Evolutionary conservation across 2,888 invertebrate species (phyloP), one percentile per base, ranked within the genome.

Genomic region (Drosophila affinis): DNA sequence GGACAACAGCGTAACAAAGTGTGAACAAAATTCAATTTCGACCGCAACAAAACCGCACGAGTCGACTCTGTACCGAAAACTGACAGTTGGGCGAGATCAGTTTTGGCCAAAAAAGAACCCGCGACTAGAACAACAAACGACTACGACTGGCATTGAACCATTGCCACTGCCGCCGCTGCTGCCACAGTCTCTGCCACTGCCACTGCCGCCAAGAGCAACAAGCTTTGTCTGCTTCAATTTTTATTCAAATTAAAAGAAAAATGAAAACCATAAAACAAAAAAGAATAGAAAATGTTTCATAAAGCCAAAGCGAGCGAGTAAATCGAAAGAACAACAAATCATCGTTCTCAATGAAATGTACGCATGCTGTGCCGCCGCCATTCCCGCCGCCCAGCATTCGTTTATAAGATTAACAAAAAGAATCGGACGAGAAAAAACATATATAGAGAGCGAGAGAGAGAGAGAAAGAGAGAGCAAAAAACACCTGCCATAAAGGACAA

Each of bases 41-140:
- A 39, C 69, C 75, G 79, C 79, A 75, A 47, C 71, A 70, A 68
- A 67, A 85, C 85, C 88, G 87, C 88, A 79, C 85, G 84, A 81
- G 75, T 86, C 85, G 88, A 70, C 88, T 71, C 73, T 81, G 72
- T 86, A 77, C 81, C 56, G 81, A 78, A 85, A 87, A 85, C 90
- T 89, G 90, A 89, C 90, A 89, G 81, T 90, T 90, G 81, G 80
- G 86, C 84, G 88, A 90, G 87, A 89, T 90, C 90, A 90, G 89
- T 89, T 88, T 89, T 89, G 87, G 77, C 78, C 79, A 89, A 88
- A 84, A 72, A 71, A 53, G 34, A 58, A 55, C n/a, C n/a, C 76
- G 60, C 81, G 83, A 87, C 88, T 78, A 80, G 78, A 78, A 84
- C 75, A 79, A 79, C 78, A 78, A 69, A 39, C 75, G 76, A 76